phyloP scores from a whole-genome alignment of 64 coral and sea anemone genomes.

The Anthopleura sola region DNA sequence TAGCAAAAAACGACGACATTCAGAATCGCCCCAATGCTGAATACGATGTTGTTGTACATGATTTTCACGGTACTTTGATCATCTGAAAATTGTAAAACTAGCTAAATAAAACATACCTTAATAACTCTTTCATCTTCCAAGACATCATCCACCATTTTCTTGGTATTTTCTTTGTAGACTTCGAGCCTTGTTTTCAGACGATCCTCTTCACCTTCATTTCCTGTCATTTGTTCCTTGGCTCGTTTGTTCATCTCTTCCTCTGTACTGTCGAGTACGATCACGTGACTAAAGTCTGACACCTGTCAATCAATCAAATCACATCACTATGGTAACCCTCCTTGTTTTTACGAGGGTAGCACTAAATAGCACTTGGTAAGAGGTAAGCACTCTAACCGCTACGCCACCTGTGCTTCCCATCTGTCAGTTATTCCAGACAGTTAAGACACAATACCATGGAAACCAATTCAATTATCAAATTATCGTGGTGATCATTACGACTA shows the following conservation, averaged over 20 bases:
- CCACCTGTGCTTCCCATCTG: no score
- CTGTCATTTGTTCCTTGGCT: conserved; percentile 40
- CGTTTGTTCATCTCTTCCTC: conserved; percentile 61
- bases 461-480: no score
- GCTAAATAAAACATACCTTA: conserved; percentile 42
- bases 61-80: no score
- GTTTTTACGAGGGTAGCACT: no score
- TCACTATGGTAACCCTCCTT: neutral
- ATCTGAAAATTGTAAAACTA: no score
- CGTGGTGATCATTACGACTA: no score
- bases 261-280: conserved; percentile 60
- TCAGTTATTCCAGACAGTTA: no score
- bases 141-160: conserved; percentile 41
- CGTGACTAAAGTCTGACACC: conserved; percentile 72
- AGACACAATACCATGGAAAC: no score
- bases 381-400: no score
- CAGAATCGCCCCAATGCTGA: neutral
- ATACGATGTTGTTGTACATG: neutral
- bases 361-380: neutral
- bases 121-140: conserved; percentile 29
- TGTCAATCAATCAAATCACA: conserved; percentile 12
- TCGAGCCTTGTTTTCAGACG: conserved; percentile 70
- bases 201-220: conserved; percentile 50
- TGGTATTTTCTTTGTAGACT: conserved; percentile 72
- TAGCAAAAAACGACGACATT: neutral